A percentile compares a stretch with the other conserved stretches of the same genome.
These are phyloP conservation scores for Diplazon laetatorius DNA, from an alignment of 2,888 invertebrate genomes.

Conservation along the genomic window DNA sequence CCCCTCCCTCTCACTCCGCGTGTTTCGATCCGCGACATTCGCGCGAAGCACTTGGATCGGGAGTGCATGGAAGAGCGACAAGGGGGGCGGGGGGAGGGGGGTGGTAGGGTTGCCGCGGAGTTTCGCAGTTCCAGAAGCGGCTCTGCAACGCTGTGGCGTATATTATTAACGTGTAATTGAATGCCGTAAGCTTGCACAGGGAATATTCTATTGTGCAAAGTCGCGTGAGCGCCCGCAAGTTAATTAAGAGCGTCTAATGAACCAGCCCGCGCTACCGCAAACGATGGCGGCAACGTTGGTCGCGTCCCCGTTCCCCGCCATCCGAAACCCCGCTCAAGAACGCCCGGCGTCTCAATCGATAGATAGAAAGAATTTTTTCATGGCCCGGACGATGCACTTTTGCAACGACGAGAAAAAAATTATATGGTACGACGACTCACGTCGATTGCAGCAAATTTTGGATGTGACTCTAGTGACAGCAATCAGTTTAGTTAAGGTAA, in stretches of 20 bases:
- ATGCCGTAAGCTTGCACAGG: constrained; percentile 76
- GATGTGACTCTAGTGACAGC: too few species aligned
- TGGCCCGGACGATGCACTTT: constrained; percentile 38
- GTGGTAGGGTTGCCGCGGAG: neutral
- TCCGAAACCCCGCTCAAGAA: constrained; percentile 63
- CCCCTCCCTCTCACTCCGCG: neutral
- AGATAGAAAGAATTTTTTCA: constrained; percentile 80
- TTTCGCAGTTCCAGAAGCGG: constrained; percentile 70
- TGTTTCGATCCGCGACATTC: constrained; percentile 46
- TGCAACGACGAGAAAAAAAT: too few species aligned
- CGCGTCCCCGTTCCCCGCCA: neutral
- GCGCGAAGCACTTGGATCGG: constrained; percentile 47
- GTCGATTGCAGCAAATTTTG: too few species aligned
- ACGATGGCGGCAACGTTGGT: constrained; percentile 72
- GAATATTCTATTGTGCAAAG: constrained; percentile 77
- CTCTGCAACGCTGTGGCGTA: constrained; percentile 75
- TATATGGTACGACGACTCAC: too few species aligned
- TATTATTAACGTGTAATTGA: constrained; percentile 82
- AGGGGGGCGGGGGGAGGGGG: too few species aligned
- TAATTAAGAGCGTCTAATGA: constrained; percentile 83
- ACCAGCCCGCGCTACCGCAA: constrained; percentile 79
- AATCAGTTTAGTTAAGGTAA: too few species aligned
- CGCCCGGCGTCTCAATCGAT: constrained; percentile 80
- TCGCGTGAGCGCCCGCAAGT: constrained; percentile 81
- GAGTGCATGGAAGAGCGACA: too few species aligned